Percentiles rank a stretch among this genome's conserved stretches.
Conservation (phyloP, 2,888 invertebrate species). For the Andrena haemorrhoa region DNA sequence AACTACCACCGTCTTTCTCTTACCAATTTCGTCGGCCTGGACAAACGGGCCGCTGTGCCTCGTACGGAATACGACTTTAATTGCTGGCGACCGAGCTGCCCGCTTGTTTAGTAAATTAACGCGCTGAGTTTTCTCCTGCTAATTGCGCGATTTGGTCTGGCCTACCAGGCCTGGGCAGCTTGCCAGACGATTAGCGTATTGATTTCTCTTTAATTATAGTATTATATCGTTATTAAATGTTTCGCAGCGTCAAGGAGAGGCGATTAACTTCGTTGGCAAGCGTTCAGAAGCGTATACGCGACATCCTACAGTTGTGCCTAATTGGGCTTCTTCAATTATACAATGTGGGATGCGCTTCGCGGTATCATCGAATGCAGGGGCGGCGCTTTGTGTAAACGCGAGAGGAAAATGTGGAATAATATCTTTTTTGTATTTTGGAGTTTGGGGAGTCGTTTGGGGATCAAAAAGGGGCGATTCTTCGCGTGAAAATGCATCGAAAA, state of each 20-base stretch:
- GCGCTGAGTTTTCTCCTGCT: constrained; percentile 19
- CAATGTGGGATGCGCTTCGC: not conserved
- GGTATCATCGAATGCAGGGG: too few species aligned
- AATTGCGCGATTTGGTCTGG: constrained; percentile 28
- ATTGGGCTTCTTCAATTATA: constrained; percentile 16
- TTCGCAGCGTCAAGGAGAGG: constrained; percentile 32
- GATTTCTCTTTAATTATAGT: constrained; percentile 46
- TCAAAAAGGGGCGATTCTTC: too few species aligned
- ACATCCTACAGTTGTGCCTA: constrained; percentile 16
- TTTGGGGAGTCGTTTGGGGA: too few species aligned
- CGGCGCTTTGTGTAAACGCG: too few species aligned
- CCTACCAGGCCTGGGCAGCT: constrained; percentile 26
- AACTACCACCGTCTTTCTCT: not conserved
- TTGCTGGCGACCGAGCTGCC: not conserved
- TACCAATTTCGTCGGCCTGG: constrained; percentile 3
- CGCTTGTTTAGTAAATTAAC: constrained; percentile 7
- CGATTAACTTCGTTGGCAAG: constrained; percentile 57
- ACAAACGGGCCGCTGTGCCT: not conserved
- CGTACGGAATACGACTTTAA: not conserved
- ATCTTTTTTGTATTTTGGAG: too few species aligned
- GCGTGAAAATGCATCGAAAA: too few species aligned
- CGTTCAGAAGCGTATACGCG: constrained; percentile 47
- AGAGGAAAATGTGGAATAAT: too few species aligned
- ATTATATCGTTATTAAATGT: constrained; percentile 49
- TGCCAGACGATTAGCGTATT: constrained; percentile 42